These are phyloP conservation scores for Nibea coibor DNA, from an alignment of 2,113 vertebrate species.

Conservation along the genomic window DNA sequence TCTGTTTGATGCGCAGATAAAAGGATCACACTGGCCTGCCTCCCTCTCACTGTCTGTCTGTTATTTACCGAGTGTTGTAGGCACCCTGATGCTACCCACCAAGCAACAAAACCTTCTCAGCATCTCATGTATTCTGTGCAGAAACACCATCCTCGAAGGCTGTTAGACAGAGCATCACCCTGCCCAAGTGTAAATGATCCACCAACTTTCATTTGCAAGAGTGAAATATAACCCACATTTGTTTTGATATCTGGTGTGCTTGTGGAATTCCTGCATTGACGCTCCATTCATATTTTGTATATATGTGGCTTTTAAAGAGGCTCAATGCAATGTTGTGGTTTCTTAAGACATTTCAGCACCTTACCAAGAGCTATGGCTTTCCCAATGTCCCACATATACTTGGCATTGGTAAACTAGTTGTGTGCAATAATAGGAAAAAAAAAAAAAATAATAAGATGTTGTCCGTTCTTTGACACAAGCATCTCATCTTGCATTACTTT, in stretches of 20 bases:
- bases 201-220: constrained; percentile 41
- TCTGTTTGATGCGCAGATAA: constrained; percentile 45
- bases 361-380: constrained; percentile 76
- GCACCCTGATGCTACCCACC: constrained; percentile 29
- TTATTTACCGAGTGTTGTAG: constrained; percentile 20
- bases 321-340: constrained; percentile 70
- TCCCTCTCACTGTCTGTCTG: constrained; percentile 31
- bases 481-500: constrained; percentile 63
- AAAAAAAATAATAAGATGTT: constrained; percentile 37
- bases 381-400: constrained; percentile 68
- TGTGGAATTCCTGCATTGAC: constrained; percentile 56
- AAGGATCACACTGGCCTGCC: constrained; percentile 35
- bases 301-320: constrained; percentile 72
- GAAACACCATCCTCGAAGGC: constrained; percentile 3
- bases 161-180: constrained; percentile 15
- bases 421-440: constrained; percentile 80
- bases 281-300: constrained; percentile 58
- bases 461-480: constrained; percentile 54
- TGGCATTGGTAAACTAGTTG: constrained; percentile 72
- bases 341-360: constrained; percentile 70
- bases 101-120: constrained; percentile 18
- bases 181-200: constrained; percentile 53
- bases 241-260: constrained; percentile 68
- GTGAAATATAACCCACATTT: constrained; percentile 63
- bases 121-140: constrained; percentile 40